phyloP scores from a whole-genome alignment of 2,113 vertebrate genomes.

The Anthoscopus minutus region DNA sequence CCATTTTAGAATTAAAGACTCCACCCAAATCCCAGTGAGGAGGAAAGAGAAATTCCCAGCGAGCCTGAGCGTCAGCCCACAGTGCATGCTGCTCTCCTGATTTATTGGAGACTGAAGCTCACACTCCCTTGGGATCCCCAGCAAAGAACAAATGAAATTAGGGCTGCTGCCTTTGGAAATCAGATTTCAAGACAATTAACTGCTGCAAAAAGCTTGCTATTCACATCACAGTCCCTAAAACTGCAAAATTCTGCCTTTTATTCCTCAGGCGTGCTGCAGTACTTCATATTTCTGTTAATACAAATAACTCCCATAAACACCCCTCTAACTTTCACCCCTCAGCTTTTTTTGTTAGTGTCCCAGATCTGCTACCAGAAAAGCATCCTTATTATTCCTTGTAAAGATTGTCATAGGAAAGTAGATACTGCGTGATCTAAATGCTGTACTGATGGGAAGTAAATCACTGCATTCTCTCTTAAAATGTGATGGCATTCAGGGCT shows the following conservation, averaged over 20 bases:
- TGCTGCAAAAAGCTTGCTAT: background rate
- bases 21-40: background rate
- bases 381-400: background rate
- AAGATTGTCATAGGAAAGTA: background rate
- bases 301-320: background rate
- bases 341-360: background rate
- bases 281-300: background rate
- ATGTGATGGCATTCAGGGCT: background rate
- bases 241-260: background rate
- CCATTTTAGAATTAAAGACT: background rate
- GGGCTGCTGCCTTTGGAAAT: conserved; percentile 29
- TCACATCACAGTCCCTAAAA: background rate
- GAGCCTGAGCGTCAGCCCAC: background rate
- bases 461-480: background rate
- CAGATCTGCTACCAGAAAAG: background rate
- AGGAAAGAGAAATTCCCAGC: background rate
- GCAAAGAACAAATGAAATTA: conserved; percentile 31
- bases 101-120: background rate
- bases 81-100: background rate
- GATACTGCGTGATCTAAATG: background rate
- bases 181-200: conserved; percentile 34
- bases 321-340: background rate
- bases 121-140: background rate
- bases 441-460: background rate
- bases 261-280: background rate